A percentile compares a stretch with the other conserved stretches of the same genome.
phyloP scores from a whole-genome alignment of 2,113 vertebrate genomes.

The Bothrops jararaca region DNA sequence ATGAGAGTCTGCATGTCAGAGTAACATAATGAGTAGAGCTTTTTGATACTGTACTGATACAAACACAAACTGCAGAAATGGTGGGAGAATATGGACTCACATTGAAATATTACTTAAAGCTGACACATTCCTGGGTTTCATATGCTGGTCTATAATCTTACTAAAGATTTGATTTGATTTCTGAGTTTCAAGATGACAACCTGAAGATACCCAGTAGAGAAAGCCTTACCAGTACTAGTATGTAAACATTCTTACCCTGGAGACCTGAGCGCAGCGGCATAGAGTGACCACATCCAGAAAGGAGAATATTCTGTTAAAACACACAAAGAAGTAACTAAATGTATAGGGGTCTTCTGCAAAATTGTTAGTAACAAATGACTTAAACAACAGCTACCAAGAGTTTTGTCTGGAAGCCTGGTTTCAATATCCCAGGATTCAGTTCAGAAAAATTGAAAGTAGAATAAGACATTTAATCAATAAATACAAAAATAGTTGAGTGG shows the following conservation, averaged over 20 bases:
- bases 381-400: background rate
- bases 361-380: background rate
- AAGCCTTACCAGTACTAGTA: background rate
- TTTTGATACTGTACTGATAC: background rate
- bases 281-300: conserved; percentile 98
- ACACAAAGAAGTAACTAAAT: conserved; percentile 38
- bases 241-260: conserved; percentile 83
- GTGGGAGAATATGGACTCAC: background rate
- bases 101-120: background rate
- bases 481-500: background rate
- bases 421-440: background rate
- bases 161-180: no score
- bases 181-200: background rate
- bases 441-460: background rate
- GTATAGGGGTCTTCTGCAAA: background rate
- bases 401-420: background rate
- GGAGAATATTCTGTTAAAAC: conserved; percentile 91
- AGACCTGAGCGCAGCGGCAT: conserved; percentile 98
- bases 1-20: background rate
- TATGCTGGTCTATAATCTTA: no score
- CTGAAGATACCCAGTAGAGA: background rate
- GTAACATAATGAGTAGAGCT: no score
- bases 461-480: background rate
- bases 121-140: background rate
- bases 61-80: background rate